Base-by-base conservation (phyloP, 1,140 invertebrate genomes). In the Macrobrachium nipponense region DNA sequence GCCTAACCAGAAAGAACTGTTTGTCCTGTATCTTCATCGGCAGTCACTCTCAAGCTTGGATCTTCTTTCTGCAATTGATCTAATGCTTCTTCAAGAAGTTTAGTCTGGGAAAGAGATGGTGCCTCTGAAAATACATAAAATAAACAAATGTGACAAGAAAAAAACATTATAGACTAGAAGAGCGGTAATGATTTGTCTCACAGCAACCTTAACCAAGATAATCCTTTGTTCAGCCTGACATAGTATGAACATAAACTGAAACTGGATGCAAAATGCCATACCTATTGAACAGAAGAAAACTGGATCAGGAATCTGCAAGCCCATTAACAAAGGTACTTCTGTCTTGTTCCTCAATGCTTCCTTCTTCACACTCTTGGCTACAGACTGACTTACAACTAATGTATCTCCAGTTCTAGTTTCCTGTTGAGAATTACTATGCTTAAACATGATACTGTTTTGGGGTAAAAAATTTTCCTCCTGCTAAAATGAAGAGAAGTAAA, bases 261-360 rank as follows among this genome's bases (percentile, higher is more conserved):
- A 36, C 4, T 36, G 27, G 51, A 51, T 51, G 12, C 12, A 51
- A 51, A 51, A 51, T 36, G 27, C 51, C 83, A 60, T 72, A 88
- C 88, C 88, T 78, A 99, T 95, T 0, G 97, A 97, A 91, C 98
- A 99, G 90, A 98, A 98, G 91, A 99, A 99, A 0, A 99, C 98
- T 2, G 98, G 97, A 90, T 98, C 95, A 0, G 97, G 97, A 85
- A 97, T 92, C 70, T 93, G 93, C 3, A 95, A 92, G 17, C 94
- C 94, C 87, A 89, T 93, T 89, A 92, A 89, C 93, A 95, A 82
- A 91, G 88, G 90, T 82, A 76, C 87, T 89, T 51, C 90, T 89
- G 8, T 92, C 90, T 1, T 90, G 89, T 10, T 91, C 89, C 5
- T 90, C 89, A 10, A 90, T 59, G 23, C 43, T 27, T 62, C 64